Conservation (phyloP, 2,888 invertebrate species). For the Orchesellides sinensis region DNA sequence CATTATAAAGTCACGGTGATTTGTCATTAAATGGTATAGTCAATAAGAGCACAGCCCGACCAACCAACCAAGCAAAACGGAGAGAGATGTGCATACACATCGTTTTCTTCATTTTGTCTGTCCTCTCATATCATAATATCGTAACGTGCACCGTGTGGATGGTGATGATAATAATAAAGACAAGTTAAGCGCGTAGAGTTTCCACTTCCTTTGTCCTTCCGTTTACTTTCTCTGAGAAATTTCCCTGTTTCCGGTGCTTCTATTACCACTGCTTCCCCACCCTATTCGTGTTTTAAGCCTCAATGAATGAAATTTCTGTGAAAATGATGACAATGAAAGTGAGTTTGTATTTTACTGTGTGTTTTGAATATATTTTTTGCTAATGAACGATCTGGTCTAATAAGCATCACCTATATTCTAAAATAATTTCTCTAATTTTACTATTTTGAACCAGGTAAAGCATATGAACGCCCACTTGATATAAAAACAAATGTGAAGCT, state of each 20-base stretch:
- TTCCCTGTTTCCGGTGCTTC: conserved; percentile 25
- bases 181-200: conserved; percentile 12
- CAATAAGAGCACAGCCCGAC: conserved; percentile 20
- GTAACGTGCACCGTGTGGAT: neutral
- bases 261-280: conserved; percentile 20
- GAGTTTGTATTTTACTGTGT: too few relatives aligned
- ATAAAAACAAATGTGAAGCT: too few relatives aligned
- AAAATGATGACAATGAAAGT: too few relatives aligned
- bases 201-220: conserved; percentile 42
- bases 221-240: conserved; percentile 33
- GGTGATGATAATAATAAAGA: neutral
- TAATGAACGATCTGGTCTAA: too few relatives aligned
- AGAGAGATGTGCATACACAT: neutral
- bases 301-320: too few relatives aligned
- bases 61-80: neutral
- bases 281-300: conserved; percentile 10
- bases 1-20: conserved; percentile 46
- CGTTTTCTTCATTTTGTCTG: neutral
- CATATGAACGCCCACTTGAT: too few relatives aligned
- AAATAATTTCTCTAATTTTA: too few relatives aligned
- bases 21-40: conserved; percentile 41
- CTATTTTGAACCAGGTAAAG: too few relatives aligned
- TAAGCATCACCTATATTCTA: too few relatives aligned
- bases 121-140: neutral
- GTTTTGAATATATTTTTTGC: too few relatives aligned